These are phyloP conservation scores for Neodon shergylaensis DNA, from an alignment of 2,113 vertebrate species.

Conservation along the genomic window DNA sequence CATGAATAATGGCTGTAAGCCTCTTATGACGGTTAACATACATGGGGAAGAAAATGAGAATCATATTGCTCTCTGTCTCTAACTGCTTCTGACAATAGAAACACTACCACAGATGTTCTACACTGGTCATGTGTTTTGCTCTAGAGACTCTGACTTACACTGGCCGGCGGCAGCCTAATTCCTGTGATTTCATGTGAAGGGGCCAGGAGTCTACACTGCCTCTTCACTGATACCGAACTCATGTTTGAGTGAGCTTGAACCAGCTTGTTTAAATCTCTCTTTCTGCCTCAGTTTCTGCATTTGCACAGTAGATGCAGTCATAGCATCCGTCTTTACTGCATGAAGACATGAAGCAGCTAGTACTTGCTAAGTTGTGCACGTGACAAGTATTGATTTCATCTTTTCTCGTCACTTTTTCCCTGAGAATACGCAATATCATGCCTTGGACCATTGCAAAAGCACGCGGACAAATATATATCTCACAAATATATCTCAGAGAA, in stretches of 20 bases:
- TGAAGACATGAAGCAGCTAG: background rate
- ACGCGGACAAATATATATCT: background rate
- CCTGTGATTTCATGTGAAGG: background rate
- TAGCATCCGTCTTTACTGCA: background rate
- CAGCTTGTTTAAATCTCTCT: background rate
- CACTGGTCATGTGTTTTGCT: background rate
- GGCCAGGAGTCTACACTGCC: background rate
- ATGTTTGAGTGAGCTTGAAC: background rate
- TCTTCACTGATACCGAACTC: background rate
- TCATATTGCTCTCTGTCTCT: background rate
- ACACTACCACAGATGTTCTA: background rate
- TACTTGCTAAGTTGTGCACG: background rate
- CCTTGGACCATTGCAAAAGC: background rate
- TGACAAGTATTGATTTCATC: background rate
- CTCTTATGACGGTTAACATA: background rate
- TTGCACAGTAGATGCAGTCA: background rate
- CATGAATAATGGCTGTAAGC: background rate
- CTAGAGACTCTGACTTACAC: background rate
- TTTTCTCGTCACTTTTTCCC: background rate
- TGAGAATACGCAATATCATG: background rate
- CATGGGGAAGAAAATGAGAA: constrained; percentile 1
- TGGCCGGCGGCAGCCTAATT: background rate
- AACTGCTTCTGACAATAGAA: constrained; percentile 22
- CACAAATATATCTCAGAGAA: background rate
- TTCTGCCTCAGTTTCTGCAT: background rate